These are phyloP conservation scores for Orchestia grillus DNA, from an alignment of 1,140 invertebrate genomes.

Conservation along the genomic window DNA sequence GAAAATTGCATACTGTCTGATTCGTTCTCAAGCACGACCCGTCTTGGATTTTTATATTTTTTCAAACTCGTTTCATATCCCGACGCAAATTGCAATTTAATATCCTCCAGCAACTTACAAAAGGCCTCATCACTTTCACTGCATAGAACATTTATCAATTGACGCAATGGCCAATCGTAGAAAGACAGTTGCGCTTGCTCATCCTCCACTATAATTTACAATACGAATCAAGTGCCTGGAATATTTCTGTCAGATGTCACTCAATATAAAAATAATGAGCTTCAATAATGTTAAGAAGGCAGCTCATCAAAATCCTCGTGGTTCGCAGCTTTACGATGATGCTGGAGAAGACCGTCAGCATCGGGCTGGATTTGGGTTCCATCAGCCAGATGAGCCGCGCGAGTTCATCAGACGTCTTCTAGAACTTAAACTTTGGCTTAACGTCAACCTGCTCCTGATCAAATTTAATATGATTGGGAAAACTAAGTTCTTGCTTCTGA, in stretches of 20 bases:
- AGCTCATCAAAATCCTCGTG: background rate
- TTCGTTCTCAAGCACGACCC: background rate
- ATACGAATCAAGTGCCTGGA: background rate
- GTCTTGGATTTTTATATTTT: background rate
- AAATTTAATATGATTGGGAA: too few relatives aligned
- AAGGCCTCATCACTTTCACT: background rate
- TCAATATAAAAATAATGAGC: background rate
- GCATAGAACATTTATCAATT: background rate
- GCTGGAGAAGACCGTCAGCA: background rate
- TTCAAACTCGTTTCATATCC: background rate
- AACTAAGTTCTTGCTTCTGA: too few relatives aligned
- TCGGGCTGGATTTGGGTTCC: background rate
- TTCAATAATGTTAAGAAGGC: background rate
- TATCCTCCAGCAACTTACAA: background rate
- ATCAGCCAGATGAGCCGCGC: background rate
- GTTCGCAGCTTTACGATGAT: background rate
- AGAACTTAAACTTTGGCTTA: background rate
- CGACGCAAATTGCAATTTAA: background rate
- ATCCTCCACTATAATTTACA: background rate
- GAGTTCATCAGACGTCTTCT: background rate
- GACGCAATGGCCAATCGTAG: background rate
- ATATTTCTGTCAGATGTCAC: background rate
- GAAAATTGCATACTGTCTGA: background rate
- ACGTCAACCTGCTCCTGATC: background rate
- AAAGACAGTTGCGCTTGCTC: background rate